Evolutionary conservation across 2,113 vertebrate genomes (phyloP).

Genomic region (Chaetorhynchus papuensis): DNA sequence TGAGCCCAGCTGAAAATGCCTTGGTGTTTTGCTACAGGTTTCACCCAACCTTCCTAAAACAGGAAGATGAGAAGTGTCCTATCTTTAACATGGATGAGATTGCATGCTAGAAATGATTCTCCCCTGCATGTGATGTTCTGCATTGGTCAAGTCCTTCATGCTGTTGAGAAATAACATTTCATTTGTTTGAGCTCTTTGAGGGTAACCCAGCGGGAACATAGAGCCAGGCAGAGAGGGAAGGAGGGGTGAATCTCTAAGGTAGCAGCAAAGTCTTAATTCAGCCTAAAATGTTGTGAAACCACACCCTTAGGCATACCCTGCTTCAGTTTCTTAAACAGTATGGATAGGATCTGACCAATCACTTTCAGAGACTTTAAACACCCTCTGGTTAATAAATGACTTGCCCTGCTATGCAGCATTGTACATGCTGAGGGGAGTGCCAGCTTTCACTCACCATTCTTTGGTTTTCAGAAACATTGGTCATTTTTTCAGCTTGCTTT

Average conservation of each 20-base stretch:
- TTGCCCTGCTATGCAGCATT: not conserved
- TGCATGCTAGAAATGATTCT: rapidly evolving
- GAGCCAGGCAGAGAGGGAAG: not conserved
- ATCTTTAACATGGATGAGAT: not conserved
- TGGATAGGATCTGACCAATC: not conserved
- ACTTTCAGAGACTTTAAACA: not conserved
- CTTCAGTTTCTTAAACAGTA: not conserved
- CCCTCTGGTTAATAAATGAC: slow-evolving; percentile 10
- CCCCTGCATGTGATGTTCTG: not conserved
- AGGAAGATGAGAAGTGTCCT: not conserved
- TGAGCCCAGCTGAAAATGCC: not conserved
- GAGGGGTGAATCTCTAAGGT: not conserved
- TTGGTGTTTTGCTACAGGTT: not conserved
- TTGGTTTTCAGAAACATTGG: not conserved
- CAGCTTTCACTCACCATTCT: not conserved
- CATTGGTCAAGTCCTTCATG: not conserved
- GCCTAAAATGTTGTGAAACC: not conserved
- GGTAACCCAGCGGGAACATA: not conserved
- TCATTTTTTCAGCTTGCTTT: not conserved
- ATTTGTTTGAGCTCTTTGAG: not conserved
- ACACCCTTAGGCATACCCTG: not conserved
- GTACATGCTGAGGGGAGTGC: not conserved
- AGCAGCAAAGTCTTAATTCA: not conserved
- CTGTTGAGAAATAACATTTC: not conserved
- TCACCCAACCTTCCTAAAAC: not conserved